Base-by-base conservation (phyloP, 2,113 vertebrate species). In the Gallinago media region DNA sequence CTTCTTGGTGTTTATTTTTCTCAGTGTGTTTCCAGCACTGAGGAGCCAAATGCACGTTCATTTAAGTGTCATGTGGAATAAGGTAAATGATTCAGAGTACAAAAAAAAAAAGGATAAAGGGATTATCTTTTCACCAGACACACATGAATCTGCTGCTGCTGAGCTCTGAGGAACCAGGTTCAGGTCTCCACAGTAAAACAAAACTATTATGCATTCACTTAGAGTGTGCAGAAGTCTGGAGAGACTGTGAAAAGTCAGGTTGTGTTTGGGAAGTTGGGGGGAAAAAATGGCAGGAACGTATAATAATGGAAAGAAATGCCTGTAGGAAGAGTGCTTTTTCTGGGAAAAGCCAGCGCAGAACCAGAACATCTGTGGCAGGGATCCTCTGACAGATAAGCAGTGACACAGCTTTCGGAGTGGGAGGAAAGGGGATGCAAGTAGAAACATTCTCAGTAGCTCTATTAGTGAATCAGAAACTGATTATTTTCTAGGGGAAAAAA, bases 361-460 rank as follows among this genome's bases (percentile, higher is more conserved):
- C 70, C 46, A 84, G 94, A 97, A 94, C 85, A 97, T 97, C 96
- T 94, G 91, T 96, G 95, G 66, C 70, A 80, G 79, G 49, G 70
- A 96, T 96, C 71, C 94, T 95, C 88, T 90, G 89, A 87, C 84
- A 94, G 92, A 92, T 88, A 92, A 0, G 61, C 80, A 85, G 93
- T 89, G 93, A 95, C 89, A 94, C 71, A 78, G 91, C 91, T 92
- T 90, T 92, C 36, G 32, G 92, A 95, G 97, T 97, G 85, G 95
- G 94, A 95, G 95, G 94, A 19, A 76, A 95, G 86, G 62, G 80
- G 62, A 90, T 59, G 80, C n/a, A n/a, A n/a, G 89, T 59, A 82
- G 87, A 85, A 96, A 72, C 83, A 81, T 66, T 94, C 94, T 84
- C 87, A 81, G 71, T 88, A 76, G 75, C 78, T 86, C 26, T 70